These are phyloP conservation scores for Allobates femoralis DNA, from an alignment of 2,797 vertebrate genomes.

Conservation along the genomic window DNA sequence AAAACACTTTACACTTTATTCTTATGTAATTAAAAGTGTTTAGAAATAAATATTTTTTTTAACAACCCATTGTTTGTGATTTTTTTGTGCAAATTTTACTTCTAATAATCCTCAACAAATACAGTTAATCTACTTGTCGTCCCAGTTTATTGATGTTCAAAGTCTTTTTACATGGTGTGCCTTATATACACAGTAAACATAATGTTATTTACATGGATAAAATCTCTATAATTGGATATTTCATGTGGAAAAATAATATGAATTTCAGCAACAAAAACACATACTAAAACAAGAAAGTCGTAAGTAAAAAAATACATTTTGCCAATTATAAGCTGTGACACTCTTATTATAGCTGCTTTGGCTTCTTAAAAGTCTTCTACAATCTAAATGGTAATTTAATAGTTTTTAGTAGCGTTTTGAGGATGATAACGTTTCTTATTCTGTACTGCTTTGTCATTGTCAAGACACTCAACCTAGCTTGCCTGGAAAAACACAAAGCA, in stretches of 20 bases:
- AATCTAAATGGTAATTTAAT: constrained; percentile 56
- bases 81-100: too few species aligned
- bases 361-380: not conserved
- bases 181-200: too few species aligned
- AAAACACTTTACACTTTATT: too few species aligned
- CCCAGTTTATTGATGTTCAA: too few species aligned
- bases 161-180: too few species aligned
- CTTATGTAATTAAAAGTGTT: too few species aligned
- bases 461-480: constrained; percentile 14
- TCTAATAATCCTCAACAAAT: too few species aligned
- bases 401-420: constrained; percentile 35
- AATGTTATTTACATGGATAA: too few species aligned
- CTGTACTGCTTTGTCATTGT: constrained; percentile 28
- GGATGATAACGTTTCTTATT: constrained; percentile 53
- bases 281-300: not conserved
- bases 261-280: not conserved
- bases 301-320: not conserved
- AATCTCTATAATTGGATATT: not conserved
- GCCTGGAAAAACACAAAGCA: not conserved
- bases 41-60: too few species aligned
- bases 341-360: constrained; percentile 3
- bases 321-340: constrained; percentile 15
- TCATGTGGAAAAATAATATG: not conserved
- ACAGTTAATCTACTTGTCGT: too few species aligned
- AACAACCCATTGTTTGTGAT: too few species aligned